These are phyloP conservation scores for Sander vitreus DNA, from an alignment of 2,113 vertebrate genomes.

Conservation along the genomic window DNA sequence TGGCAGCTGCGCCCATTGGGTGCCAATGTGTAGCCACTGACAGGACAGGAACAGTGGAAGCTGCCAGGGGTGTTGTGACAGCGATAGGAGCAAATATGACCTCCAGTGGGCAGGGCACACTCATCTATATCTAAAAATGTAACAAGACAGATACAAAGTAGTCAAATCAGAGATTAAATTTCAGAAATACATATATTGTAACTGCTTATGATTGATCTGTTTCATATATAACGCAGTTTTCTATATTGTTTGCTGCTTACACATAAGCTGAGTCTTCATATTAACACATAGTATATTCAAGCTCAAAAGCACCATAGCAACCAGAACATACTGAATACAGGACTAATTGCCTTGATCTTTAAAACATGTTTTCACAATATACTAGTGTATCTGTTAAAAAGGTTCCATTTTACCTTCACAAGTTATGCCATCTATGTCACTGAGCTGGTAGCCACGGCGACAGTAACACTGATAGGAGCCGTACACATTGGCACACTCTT, in stretches of 20 bases:
- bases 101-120: slow-evolving; percentile 95
- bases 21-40: slow-evolving; percentile 89
- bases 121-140: slow-evolving; percentile 92
- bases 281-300: no score
- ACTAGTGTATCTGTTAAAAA: neutral
- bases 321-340: neutral
- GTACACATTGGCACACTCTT: slow-evolving; percentile 96
- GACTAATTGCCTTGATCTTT: neutral
- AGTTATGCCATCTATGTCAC: slow-evolving; percentile 93
- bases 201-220: neutral
- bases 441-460: slow-evolving; percentile 96
- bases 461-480: slow-evolving; percentile 99
- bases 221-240: neutral
- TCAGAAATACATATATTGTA: no score
- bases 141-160: neutral
- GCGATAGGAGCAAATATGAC: slow-evolving; percentile 94
- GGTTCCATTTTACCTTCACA: slow-evolving; percentile 90
- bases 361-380: neutral
- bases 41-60: slow-evolving; percentile 94
- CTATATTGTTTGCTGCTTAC: neutral
- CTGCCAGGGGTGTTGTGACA: slow-evolving; percentile 93
- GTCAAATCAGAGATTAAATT: neutral
- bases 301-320: neutral
- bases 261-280: neutral
- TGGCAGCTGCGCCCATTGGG: slow-evolving; percentile 96